phyloP scores from a whole-genome alignment of 2,113 vertebrate species.

The Amazona vittata region DNA sequence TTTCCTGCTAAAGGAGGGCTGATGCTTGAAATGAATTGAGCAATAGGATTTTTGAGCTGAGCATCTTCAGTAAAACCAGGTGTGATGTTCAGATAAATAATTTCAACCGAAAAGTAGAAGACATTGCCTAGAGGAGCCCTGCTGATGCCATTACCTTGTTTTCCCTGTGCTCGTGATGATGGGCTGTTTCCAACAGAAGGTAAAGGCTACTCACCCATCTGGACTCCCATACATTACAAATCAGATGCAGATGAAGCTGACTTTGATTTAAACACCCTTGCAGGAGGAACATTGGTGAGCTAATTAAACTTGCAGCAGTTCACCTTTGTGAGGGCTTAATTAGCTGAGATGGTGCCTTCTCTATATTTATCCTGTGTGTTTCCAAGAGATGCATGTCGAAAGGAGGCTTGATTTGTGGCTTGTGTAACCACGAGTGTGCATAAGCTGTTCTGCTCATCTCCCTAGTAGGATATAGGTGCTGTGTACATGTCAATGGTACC shows the following conservation, averaged over 20 bases:
- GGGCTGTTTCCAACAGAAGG: not conserved
- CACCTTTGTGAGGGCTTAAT: conserved; percentile 63
- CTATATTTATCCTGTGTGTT: conserved; percentile 49
- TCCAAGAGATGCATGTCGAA: not conserved
- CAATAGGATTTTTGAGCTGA: not conserved
- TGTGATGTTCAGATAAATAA: not conserved
- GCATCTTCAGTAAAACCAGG: not conserved
- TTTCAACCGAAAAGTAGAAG: not conserved
- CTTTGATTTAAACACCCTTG: conserved; percentile 60
- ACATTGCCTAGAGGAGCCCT: not conserved
- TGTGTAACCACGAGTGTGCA: not conserved
- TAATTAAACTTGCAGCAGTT: conserved; percentile 63
- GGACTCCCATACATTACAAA: not conserved
- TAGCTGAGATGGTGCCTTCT: conserved; percentile 33
- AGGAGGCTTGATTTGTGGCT: not conserved
- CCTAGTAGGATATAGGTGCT: not conserved
- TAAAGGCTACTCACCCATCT: not conserved
- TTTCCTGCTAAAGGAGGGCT: not conserved
- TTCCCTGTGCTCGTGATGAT: not conserved
- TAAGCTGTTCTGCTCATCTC: not conserved
- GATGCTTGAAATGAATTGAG: not conserved
- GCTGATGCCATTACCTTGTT: not conserved
- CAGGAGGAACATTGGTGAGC: not conserved
- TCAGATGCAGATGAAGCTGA: conserved; percentile 5
- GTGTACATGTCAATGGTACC: not conserved